A percentile compares a stretch with the other conserved stretches of the same genome.
These are phyloP conservation scores for Drosophila gaucha DNA, from an alignment of 2,888 invertebrate species.

Conservation along the genomic window DNA sequence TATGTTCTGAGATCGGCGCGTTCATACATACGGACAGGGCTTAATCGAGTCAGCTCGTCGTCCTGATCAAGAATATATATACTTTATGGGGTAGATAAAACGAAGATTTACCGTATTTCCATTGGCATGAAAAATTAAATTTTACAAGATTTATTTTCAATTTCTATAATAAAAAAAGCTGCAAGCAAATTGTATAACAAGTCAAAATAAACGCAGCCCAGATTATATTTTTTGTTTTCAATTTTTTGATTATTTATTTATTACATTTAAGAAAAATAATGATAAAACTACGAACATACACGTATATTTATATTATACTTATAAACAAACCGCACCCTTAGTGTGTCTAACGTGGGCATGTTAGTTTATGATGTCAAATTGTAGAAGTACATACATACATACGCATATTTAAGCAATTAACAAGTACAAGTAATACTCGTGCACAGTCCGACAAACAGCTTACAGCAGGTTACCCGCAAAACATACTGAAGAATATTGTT, in stretches of 20 bases:
- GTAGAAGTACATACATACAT: no score
- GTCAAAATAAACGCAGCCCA: no score
- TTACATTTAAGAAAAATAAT: not conserved
- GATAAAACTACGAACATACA: not conserved
- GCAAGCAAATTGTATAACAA: no score
- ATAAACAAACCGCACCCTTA: not conserved
- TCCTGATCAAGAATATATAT: no score
- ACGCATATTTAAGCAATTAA: constrained; percentile 4
- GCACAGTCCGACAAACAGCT: not conserved
- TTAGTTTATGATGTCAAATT: not conserved
- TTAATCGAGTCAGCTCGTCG: no score
- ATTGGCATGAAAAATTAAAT: no score
- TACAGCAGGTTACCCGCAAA: not conserved
- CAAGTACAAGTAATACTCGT: constrained; percentile 1
- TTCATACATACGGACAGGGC: no score
- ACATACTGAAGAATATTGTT: not conserved
- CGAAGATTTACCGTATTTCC: no score
- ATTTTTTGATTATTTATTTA: not conserved
- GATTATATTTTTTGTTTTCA: not conserved
- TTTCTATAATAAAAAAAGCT: no score
- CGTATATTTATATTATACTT: not conserved
- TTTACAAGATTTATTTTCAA: no score
- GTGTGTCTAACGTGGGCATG: not conserved
- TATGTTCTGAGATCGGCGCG: no score
- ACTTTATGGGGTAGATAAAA: no score